Conservation (phyloP, 2,888 invertebrate genomes). For the Coleophora deauratella region DNA sequence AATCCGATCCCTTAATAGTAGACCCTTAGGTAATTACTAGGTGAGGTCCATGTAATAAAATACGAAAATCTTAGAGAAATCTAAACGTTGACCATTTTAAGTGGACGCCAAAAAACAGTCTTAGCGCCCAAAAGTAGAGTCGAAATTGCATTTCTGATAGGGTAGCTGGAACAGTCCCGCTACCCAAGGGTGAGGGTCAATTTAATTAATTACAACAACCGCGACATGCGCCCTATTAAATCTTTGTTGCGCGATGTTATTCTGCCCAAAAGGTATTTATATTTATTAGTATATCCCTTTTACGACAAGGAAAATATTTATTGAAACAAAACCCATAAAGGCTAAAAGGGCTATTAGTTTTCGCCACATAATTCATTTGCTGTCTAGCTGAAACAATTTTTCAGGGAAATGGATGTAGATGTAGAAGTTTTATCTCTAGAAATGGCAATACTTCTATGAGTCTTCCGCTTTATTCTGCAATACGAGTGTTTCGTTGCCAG, state of each 20-base stretch:
- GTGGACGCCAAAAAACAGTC: conserved; percentile 24
- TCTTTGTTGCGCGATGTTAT: conserved; percentile 48
- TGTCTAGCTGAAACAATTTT: background rate
- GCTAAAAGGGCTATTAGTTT: conserved; percentile 2
- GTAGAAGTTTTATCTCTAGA: too few relatives aligned
- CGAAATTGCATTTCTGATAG: conserved; percentile 28
- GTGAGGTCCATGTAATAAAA: conserved; percentile 48
- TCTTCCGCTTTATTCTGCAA: too few relatives aligned
- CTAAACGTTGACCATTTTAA: conserved; percentile 20
- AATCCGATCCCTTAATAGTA: conserved; percentile 38
- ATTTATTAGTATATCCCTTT: conserved; percentile 36
- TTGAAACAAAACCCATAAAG: conserved; percentile 5
- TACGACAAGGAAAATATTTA: conserved; percentile 17
- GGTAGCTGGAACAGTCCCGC: conserved; percentile 31
- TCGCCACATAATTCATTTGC: background rate
- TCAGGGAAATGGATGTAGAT: background rate
- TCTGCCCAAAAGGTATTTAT: conserved; percentile 27
- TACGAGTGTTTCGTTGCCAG: too few relatives aligned
- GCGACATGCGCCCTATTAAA: conserved; percentile 55
- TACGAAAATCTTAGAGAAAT: conserved; percentile 45
- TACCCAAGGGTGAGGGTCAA: conserved; percentile 51
- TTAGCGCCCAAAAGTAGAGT: conserved; percentile 30
- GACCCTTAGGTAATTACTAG: conserved; percentile 49
- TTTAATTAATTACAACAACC: conserved; percentile 60
- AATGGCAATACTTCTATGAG: too few relatives aligned